Conservation (phyloP, 2,797 vertebrate genomes). For the Leptatherina wallacei region DNA sequence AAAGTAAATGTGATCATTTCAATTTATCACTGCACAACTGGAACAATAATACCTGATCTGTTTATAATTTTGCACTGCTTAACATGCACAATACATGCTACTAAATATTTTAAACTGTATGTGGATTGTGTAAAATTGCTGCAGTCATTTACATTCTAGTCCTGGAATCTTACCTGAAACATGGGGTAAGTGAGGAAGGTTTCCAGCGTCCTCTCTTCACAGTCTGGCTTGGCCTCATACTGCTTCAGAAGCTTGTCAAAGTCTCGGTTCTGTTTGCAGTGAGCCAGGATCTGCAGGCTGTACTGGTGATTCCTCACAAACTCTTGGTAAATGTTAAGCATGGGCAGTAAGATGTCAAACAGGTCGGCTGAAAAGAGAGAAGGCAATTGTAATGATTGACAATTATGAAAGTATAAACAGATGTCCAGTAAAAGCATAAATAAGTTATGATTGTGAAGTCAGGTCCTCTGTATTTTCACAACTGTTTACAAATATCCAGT, state of each 20-base stretch:
- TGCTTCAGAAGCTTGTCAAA: constrained; percentile 98
- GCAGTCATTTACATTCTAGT: not conserved
- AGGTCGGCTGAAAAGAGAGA: constrained; percentile 87
- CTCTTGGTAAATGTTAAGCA: constrained; percentile 99
- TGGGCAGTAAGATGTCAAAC: constrained; percentile 97
- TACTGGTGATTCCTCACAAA: constrained; percentile 99
- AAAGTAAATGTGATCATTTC: not conserved
- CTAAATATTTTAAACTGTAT: not conserved
- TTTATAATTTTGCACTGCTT: not conserved
- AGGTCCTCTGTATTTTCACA: not conserved
- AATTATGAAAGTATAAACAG: not conserved
- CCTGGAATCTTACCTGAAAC: constrained; percentile 88
- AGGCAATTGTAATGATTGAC: not conserved
- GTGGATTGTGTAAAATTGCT: not conserved
- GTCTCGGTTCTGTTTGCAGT: constrained; percentile 99
- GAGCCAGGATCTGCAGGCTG: constrained; percentile 97
- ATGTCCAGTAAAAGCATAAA: not conserved
- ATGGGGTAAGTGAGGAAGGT: constrained; percentile 99
- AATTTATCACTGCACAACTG: too few species aligned
- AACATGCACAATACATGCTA: not conserved
- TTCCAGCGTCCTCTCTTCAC: constrained; percentile 96
- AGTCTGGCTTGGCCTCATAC: constrained; percentile 97
- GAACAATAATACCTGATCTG: not conserved
- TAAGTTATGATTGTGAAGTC: not conserved
- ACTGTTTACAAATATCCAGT: not conserved